Conservation (phyloP, 2,113 vertebrate genomes). For the Muntiacus reevesi region DNA sequence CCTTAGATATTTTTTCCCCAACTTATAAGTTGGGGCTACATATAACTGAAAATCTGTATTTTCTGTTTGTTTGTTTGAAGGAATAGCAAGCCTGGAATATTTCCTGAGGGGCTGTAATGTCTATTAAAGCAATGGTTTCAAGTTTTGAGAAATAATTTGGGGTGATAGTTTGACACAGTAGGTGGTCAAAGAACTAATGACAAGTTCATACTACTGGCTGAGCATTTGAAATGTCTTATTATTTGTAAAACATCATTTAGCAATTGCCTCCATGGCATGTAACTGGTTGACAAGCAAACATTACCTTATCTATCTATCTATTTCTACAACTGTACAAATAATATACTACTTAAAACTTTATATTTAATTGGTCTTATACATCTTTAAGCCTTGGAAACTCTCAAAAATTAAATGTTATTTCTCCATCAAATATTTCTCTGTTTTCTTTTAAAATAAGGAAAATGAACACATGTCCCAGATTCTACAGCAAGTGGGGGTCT, state of each 20-base stretch:
- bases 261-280: neutral
- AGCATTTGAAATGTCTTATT: neutral
- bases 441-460: neutral
- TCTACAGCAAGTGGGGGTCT: neutral
- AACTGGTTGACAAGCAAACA: neutral
- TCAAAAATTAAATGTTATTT: neutral
- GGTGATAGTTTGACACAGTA: neutral
- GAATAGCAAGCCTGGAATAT: neutral
- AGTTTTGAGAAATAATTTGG: neutral
- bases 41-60: neutral
- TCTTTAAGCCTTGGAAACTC: neutral
- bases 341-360: neutral
- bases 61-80: neutral
- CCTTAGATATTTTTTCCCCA: neutral
- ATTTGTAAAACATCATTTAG: constrained; percentile 1
- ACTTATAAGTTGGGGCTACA: neutral
- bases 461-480: neutral
- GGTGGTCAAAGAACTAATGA: neutral
- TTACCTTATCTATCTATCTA: neutral
- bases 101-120: neutral
- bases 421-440: neutral
- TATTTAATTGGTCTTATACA: neutral
- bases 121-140: neutral
- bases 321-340: neutral
- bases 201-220: neutral